These are phyloP conservation scores for Pollicipes pollicipes DNA, from an alignment of 1,140 invertebrate species.

Conservation along the genomic window DNA sequence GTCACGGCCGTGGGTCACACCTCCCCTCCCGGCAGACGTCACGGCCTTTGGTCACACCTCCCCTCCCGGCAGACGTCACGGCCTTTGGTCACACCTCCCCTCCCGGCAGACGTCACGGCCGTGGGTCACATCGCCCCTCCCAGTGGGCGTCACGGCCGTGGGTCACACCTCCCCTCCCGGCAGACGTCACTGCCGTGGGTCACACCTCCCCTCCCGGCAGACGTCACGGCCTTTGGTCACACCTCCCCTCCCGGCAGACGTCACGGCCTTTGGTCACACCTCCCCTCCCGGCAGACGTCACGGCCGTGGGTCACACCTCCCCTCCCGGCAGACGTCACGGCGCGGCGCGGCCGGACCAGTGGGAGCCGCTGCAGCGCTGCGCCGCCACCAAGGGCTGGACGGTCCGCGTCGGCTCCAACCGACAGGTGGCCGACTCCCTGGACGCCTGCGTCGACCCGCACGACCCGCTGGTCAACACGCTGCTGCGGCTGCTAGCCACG, in stretches of 20 bases:
- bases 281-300: too few species aligned
- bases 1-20: neutral
- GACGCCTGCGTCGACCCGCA: constrained; percentile 24
- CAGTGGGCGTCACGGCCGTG: neutral
- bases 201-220: neutral
- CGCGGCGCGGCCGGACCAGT: constrained; percentile 27
- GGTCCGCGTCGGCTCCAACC: constrained; percentile 26
- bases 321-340: constrained; percentile 25
- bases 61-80: too few species aligned
- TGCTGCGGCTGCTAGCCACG: constrained; percentile 25
- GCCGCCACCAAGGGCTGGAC: constrained; percentile 27
- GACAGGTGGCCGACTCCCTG: constrained; percentile 27
- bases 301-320: neutral
- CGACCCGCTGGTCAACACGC: constrained; percentile 29
- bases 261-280: neutral
- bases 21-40: neutral
- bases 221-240: too few species aligned
- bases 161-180: too few species aligned
- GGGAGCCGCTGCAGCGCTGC: constrained; percentile 27
- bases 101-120: neutral
- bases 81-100: neutral
- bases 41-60: neutral
- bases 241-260: neutral
- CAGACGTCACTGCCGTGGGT: neutral
- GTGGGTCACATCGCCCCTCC: neutral